Conservation (phyloP, 2,113 vertebrate species). For the Tautogolabrus adspersus region DNA sequence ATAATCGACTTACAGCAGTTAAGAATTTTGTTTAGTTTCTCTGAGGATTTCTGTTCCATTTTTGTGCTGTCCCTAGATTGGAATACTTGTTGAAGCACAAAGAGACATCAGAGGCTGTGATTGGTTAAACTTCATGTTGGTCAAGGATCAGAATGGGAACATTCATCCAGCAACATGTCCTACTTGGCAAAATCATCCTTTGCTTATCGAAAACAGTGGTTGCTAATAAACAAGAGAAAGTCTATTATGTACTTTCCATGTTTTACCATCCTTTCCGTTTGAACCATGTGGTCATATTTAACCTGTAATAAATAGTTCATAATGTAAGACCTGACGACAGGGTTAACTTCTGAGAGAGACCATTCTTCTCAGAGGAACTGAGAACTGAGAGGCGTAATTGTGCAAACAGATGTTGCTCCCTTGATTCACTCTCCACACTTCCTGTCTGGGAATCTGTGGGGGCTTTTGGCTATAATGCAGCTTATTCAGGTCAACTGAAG, state of each 20-base stretch:
- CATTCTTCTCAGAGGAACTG: slow-evolving; percentile 57
- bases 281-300: slow-evolving; percentile 9
- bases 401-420: slow-evolving; percentile 79
- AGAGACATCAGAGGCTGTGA: not conserved
- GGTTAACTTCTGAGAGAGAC: slow-evolving; percentile 42
- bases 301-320: slow-evolving; percentile 14
- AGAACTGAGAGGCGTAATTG: slow-evolving; percentile 71
- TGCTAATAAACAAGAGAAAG: not conserved
- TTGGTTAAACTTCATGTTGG: not conserved
- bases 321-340: slow-evolving; percentile 26
- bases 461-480: slow-evolving; percentile 54
- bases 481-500: slow-evolving; percentile 42
- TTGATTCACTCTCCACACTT: slow-evolving; percentile 79
- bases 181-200: not conserved
- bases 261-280: slow-evolving; percentile 32
- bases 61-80: not conserved
- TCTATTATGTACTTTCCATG: slow-evolving; percentile 6
- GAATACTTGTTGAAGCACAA: not conserved
- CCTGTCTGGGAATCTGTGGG: slow-evolving; percentile 72
- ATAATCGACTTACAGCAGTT: no score
- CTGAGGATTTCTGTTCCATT: no score
- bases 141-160: not conserved
- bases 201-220: not conserved
- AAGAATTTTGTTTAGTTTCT: no score
- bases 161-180: not conserved